These are phyloP conservation scores for Eulithis testata DNA, from an alignment of 2,888 invertebrate genomes.

Conservation along the genomic window DNA sequence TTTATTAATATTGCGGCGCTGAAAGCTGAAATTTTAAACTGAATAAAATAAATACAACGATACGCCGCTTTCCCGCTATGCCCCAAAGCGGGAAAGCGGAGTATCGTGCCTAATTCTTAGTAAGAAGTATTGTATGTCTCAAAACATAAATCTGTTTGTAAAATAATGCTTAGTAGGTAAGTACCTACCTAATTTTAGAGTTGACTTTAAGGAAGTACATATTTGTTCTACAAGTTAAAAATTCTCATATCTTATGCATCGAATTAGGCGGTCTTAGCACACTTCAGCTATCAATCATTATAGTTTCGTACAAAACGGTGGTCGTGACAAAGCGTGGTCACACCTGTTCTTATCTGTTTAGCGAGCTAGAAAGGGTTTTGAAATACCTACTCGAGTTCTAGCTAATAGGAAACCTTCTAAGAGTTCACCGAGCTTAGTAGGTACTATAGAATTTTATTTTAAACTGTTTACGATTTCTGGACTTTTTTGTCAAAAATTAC, in stretches of 20 bases:
- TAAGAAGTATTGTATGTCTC: too few species aligned
- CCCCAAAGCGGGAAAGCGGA: too few species aligned
- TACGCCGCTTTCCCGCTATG: too few species aligned
- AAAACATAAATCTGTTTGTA: too few species aligned
- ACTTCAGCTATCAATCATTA: conserved; percentile 38
- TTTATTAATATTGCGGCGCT: too few species aligned
- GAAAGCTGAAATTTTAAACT: too few species aligned
- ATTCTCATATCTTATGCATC: conserved; percentile 25
- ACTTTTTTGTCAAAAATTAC: too few species aligned
- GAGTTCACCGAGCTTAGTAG: neutral
- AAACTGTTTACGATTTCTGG: too few species aligned
- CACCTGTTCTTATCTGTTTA: conserved; percentile 29
- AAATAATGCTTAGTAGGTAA: too few species aligned
- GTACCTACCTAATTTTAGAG: neutral
- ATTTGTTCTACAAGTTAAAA: conserved; percentile 23
- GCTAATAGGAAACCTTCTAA: neutral
- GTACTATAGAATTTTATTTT: neutral
- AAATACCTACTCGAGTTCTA: conserved; percentile 3
- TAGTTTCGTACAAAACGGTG: conserved; percentile 25
- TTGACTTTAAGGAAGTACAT: conserved; percentile 5
- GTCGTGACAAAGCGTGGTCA: conserved; percentile 33
- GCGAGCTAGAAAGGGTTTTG: conserved; percentile 20
- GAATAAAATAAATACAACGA: too few species aligned
- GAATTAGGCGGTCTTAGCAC: conserved; percentile 22
- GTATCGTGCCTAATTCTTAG: too few species aligned